Conservation (phyloP, 2,113 vertebrate genomes). For the Alethe diademata region DNA sequence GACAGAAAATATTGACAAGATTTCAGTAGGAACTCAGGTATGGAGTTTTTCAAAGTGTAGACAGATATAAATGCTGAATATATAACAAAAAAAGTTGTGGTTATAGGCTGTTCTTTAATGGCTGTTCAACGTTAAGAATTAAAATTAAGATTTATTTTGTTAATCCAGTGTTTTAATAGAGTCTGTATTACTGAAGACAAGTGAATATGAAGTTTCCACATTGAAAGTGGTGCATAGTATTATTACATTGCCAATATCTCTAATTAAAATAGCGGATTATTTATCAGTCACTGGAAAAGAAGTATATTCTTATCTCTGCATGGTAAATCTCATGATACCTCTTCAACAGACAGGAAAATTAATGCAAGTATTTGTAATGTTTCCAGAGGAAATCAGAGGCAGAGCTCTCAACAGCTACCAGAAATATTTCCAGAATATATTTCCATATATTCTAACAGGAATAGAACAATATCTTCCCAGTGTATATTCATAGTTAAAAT, state of each 20-base stretch:
- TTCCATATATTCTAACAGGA: neutral
- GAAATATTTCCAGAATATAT: neutral
- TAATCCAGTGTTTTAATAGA: neutral
- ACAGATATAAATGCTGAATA: neutral
- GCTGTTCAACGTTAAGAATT: neutral
- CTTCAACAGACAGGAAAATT: neutral
- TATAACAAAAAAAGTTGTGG: neutral
- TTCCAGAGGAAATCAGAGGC: neutral
- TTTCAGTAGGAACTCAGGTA: neutral
- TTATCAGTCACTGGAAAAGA: neutral
- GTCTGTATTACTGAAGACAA: neutral
- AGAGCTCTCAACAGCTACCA: neutral
- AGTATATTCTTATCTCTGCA: neutral
- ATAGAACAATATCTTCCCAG: neutral
- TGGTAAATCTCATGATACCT: neutral
- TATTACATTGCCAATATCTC: neutral
- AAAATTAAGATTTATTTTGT: neutral
- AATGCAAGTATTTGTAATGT: neutral
- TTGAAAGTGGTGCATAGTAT: neutral
- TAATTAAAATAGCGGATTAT: neutral
- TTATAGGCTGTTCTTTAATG: neutral
- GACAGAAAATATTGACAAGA: neutral
- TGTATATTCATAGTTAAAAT: neutral
- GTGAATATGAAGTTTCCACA: neutral
- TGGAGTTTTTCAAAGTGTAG: neutral